A percentile compares a stretch with the other conserved stretches of the same genome.
Evolutionary conservation across 2,113 vertebrate species (phyloP).

Genomic region (Ceyx melanurus): DNA sequence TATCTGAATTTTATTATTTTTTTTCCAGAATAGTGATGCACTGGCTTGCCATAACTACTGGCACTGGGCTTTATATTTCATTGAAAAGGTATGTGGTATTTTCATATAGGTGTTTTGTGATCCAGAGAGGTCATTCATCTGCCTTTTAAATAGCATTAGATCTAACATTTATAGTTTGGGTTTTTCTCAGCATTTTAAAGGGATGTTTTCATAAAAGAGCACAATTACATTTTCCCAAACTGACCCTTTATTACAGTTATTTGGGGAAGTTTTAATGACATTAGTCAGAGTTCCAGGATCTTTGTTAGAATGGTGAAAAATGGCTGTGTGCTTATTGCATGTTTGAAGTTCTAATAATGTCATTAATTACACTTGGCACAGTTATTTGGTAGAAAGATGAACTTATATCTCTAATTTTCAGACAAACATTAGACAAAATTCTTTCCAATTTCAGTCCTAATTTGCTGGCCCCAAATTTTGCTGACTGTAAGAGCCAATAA

Average conservation of each 20-base stretch:
- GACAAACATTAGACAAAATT: not conserved
- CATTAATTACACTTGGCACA: not conserved
- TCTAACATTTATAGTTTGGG: not conserved
- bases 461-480: not conserved
- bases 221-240: not conserved
- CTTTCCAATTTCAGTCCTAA: not conserved
- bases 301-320: not conserved
- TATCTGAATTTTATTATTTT: not conserved
- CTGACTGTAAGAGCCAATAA: not conserved
- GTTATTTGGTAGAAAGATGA: not conserved
- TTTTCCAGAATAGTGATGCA: conserved; percentile 81
- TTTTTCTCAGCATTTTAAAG: not conserved
- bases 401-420: not conserved
- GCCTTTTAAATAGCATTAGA: not conserved
- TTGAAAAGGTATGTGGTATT: conserved; percentile 88
- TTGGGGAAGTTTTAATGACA: not conserved
- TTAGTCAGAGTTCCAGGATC: not conserved
- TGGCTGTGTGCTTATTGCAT: not conserved
- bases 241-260: not conserved
- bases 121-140: not conserved
- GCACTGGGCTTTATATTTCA: conserved; percentile 93
- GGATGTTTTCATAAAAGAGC: not conserved
- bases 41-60: conserved; percentile 95
- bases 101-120: not conserved
- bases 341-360: not conserved